phyloP scores from a whole-genome alignment of 2,888 invertebrate genomes.

The Periphyllus acericola region DNA sequence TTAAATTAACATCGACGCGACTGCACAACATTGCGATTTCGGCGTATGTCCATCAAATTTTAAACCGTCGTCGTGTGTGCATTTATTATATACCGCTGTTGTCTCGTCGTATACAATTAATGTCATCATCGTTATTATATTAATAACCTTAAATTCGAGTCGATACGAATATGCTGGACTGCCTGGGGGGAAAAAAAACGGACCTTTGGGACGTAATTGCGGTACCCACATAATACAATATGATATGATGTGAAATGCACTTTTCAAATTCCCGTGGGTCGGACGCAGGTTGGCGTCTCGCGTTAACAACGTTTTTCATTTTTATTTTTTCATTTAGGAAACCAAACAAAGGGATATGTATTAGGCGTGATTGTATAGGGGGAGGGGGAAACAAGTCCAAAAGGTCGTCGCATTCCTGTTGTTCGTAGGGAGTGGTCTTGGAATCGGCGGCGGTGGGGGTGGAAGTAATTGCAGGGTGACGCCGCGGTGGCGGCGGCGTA shows the following conservation, averaged over 20 bases:
- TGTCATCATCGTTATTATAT: background rate
- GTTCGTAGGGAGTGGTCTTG: conserved; percentile 20
- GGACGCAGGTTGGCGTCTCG: background rate
- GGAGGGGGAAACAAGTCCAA: background rate
- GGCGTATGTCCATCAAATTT: no score
- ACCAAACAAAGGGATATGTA: conserved; percentile 36
- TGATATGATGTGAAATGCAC: background rate
- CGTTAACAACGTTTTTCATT: conserved; percentile 13
- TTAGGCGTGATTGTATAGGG: conserved; percentile 12
- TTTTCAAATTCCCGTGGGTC: conserved; percentile 20
- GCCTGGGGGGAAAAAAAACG: background rate
- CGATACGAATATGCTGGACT: background rate
- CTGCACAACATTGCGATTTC: no score
- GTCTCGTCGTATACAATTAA: background rate
- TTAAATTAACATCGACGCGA: background rate
- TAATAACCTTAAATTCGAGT: background rate
- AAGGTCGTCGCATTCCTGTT: conserved; percentile 43
- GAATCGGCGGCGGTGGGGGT: background rate
- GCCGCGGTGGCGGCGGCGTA: background rate
- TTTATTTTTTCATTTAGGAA: conserved; percentile 8
- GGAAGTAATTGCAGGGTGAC: conserved; percentile 1
- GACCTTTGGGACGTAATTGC: background rate
- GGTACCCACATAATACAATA: background rate
- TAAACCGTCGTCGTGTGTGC: no score
- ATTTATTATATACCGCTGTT: background rate